A percentile compares a stretch with the other conserved stretches of the same genome.
phyloP scores from a whole-genome alignment of 2,113 vertebrate genomes.

The Hippocampus mohnikei region DNA sequence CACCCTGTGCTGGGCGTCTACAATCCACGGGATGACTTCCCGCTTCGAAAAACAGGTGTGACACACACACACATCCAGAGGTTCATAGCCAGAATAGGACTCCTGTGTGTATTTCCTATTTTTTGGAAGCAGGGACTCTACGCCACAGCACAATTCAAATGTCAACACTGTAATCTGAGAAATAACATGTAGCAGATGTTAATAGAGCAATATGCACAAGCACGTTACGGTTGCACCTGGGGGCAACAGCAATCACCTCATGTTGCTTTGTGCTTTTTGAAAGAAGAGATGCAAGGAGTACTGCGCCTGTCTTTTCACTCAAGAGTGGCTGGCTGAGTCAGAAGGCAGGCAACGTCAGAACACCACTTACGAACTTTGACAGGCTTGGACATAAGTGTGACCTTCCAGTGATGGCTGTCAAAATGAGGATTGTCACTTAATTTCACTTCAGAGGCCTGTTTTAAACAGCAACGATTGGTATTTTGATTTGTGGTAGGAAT shows the following conservation, averaged over 20 bases:
- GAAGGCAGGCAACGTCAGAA: neutral
- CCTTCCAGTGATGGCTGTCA: neutral
- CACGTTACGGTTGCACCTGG: neutral
- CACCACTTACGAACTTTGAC: neutral
- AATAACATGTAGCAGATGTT: neutral
- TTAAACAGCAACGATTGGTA: neutral
- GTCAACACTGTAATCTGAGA: neutral
- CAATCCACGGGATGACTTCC: conserved; percentile 93
- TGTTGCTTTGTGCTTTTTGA: neutral
- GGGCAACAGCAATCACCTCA: neutral
- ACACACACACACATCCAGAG: neutral
- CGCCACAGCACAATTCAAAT: neutral
- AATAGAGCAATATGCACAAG: neutral
- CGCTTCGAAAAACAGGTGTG: conserved; percentile 90
- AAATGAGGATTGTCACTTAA: neutral
- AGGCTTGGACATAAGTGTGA: neutral
- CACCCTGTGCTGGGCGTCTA: conserved; percentile 90
- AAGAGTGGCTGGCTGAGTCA: neutral
- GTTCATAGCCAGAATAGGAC: no score
- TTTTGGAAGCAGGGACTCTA: conserved; percentile 17
- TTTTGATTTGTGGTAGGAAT: neutral
- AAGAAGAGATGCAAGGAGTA: neutral
- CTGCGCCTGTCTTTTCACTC: neutral
- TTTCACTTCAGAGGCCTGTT: neutral
- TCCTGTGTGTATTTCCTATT: conserved; percentile 7